Evolutionary conservation across 2,888 invertebrate species (phyloP).

Genomic region (Acrocyrtus sp.): DNA sequence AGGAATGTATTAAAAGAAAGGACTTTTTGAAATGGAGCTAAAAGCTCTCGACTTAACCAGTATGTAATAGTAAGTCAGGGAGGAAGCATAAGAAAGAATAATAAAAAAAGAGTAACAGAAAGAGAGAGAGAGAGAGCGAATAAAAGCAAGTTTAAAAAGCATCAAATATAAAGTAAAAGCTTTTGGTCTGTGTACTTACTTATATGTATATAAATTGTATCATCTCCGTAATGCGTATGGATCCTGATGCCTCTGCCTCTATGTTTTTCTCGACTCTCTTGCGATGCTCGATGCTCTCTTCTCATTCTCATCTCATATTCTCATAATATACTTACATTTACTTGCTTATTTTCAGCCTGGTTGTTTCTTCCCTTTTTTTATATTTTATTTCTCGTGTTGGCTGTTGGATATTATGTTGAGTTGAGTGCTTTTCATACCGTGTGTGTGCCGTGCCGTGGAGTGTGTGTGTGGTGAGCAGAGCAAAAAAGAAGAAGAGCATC

Average conservation of each 20-base stretch:
- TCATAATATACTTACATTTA: conserved; percentile 51
- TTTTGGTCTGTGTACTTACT: conserved; percentile 1
- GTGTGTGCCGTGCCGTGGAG: conserved; percentile 26
- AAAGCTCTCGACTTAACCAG: conserved; percentile 43
- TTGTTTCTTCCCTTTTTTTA: conserved; percentile 23
- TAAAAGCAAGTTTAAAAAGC: conserved; percentile 52
- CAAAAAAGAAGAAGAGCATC: background rate
- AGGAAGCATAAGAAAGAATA: conserved; percentile 36
- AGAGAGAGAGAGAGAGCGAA: conserved; percentile 41
- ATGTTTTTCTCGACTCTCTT: too few relatives aligned
- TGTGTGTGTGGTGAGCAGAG: conserved; percentile 4
- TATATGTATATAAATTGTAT: too few relatives aligned
- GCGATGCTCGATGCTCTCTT: conserved; percentile 31
- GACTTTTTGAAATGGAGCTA: conserved; percentile 54
- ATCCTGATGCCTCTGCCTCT: too few relatives aligned
- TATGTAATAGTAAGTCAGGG: conserved; percentile 36
- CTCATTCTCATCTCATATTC: conserved; percentile 54
- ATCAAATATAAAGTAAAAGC: conserved; percentile 52
- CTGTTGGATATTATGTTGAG: too few relatives aligned
- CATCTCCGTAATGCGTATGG: too few relatives aligned
- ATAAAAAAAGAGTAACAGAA: too few relatives aligned
- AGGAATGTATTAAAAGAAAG: conserved; percentile 40
- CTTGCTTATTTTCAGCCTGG: conserved; percentile 50
- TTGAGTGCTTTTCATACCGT: background rate
- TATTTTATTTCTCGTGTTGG: conserved; percentile 23